Evolutionary conservation across 2,113 vertebrate species (phyloP).

Genomic region (Stigmatopora argus): DNA sequence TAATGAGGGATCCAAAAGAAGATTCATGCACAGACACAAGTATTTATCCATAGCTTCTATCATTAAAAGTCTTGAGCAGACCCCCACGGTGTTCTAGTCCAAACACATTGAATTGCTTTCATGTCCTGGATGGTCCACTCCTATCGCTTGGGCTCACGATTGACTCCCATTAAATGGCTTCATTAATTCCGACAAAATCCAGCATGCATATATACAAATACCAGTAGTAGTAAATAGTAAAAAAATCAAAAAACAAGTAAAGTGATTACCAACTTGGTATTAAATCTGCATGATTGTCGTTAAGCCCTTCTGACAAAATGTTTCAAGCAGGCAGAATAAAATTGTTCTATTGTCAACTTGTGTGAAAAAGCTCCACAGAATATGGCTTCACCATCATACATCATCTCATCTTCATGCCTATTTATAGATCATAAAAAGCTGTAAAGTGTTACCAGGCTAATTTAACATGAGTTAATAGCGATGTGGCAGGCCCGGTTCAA

Average conservation of each 20-base stretch:
- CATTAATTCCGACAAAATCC: conserved; percentile 63
- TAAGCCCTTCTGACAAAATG: conserved; percentile 33
- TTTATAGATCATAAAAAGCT: conserved; percentile 60
- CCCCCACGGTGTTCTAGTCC: conserved; percentile 47
- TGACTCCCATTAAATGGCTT: conserved; percentile 59
- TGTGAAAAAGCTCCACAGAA: conserved; percentile 27
- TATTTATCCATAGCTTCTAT: conserved; percentile 43
- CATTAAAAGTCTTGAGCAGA: conserved; percentile 51
- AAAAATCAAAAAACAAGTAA: conserved; percentile 1
- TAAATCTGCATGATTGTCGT: conserved; percentile 34
- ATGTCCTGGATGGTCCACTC: conserved; percentile 60
- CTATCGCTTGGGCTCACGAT: conserved; percentile 57
- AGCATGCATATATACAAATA: conserved; percentile 28
- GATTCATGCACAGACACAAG: conserved; percentile 5
- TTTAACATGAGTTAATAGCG: conserved; percentile 61
- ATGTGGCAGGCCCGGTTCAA: conserved; percentile 55
- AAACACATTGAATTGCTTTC: conserved; percentile 66
- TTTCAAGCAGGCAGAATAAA: conserved; percentile 9
- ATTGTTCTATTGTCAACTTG: conserved; percentile 17
- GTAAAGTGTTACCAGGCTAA: conserved; percentile 54
- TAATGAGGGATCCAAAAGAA: not conserved
- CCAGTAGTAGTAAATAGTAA: conserved; percentile 18
- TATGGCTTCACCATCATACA: conserved; percentile 31
- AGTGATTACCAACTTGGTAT: conserved; percentile 61
- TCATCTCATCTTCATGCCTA: conserved; percentile 54